phyloP scores from a whole-genome alignment of 1,140 invertebrate species.

The Amyelois transitella region DNA sequence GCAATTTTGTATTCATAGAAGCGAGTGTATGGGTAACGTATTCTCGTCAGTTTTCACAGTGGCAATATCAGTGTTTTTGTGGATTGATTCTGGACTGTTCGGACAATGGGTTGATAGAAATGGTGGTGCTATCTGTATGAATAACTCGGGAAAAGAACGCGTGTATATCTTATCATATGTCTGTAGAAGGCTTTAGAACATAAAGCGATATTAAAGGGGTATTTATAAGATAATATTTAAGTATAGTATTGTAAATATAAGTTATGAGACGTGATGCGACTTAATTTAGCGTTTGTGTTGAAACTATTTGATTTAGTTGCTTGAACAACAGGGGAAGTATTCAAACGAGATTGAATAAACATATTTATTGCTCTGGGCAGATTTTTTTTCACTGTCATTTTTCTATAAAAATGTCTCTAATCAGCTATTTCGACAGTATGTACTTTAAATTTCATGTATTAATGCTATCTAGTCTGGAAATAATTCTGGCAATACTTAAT shows the following conservation, averaged over 20 bases:
- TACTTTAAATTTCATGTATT: too few relatives aligned
- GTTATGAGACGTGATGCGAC: not conserved
- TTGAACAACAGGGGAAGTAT: too few relatives aligned
- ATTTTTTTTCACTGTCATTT: too few relatives aligned
- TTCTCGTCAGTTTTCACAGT: not conserved
- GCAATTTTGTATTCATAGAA: too few relatives aligned
- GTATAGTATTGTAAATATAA: not conserved
- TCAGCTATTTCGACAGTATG: too few relatives aligned
- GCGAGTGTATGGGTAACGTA: not conserved
- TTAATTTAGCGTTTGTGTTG: not conserved
- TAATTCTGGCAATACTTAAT: too few relatives aligned
- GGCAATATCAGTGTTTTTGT: not conserved
- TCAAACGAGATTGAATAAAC: too few relatives aligned
- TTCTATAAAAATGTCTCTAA: too few relatives aligned
- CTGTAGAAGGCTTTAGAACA: not conserved
- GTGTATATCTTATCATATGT: not conserved
- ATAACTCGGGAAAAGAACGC: not conserved
- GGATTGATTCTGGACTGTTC: not conserved
- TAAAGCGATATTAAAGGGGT: not conserved
- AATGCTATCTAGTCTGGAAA: too few relatives aligned
- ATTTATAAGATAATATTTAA: not conserved
- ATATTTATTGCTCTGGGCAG: too few relatives aligned
- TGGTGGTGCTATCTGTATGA: constrained; percentile 58
- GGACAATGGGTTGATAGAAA: constrained; percentile 34
- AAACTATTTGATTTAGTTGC: too few relatives aligned